Conservation (phyloP, 2,888 invertebrate species). For the Mycalesis mineus region DNA sequence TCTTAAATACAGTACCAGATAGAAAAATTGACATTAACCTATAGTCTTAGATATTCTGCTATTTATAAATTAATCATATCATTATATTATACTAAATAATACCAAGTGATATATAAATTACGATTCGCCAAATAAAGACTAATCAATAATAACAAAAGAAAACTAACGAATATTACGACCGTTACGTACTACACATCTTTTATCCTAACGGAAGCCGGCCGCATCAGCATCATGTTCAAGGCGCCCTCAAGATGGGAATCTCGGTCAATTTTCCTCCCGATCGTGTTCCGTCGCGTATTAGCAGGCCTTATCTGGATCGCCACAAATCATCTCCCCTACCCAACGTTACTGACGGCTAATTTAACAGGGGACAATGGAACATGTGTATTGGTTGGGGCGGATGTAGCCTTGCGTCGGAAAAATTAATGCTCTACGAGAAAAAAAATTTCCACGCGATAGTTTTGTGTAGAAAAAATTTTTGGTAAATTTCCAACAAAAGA, state of each 20-base stretch:
- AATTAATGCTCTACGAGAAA: background rate
- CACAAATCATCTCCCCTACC: slow-evolving; percentile 50
- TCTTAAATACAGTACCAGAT: no score
- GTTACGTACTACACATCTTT: background rate
- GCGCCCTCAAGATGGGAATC: slow-evolving; percentile 37
- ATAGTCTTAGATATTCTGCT: no score
- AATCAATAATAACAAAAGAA: no score
- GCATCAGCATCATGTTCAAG: slow-evolving; percentile 17
- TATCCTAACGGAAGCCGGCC: slow-evolving; percentile 19
- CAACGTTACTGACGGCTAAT: slow-evolving; percentile 51
- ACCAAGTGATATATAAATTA: no score
- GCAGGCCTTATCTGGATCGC: slow-evolving; percentile 40
- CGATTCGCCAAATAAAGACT: no score
- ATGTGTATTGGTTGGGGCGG: slow-evolving; percentile 36
- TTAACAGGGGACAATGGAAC: slow-evolving; percentile 37
- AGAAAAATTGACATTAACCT: no score
- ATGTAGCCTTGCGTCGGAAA: slow-evolving; percentile 13
- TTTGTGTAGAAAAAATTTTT: background rate
- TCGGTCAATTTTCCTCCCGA: slow-evolving; percentile 42
- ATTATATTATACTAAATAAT: no score
- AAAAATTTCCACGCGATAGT: no score
- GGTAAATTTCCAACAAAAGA: background rate
- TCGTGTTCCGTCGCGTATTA: slow-evolving; percentile 42
- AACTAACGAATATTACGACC: background rate
- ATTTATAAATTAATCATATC: no score